Evolutionary conservation across 2,113 vertebrate species (phyloP), one percentile per base, ranked within the genome.

Genomic region (Ramphastos sulfuratus): DNA sequence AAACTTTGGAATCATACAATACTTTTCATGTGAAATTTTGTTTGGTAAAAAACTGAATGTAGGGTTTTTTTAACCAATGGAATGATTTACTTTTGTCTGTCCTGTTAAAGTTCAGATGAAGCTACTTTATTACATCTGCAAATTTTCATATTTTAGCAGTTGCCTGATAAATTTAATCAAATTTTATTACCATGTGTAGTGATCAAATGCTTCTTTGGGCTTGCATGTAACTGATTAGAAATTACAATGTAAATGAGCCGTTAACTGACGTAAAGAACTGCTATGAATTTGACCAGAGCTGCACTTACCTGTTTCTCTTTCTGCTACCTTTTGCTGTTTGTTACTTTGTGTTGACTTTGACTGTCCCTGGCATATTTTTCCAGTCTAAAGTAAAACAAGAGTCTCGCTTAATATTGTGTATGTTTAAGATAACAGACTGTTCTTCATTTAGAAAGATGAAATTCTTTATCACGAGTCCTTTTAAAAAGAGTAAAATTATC

Each of bases 211-310:
- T 98, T 98, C 97, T 97, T 97, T 88, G 80, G 98, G 98, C 98
- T 98, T 98, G 98, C 98, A 98, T 98, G 98, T 98, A 97, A 97
- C 97, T 96, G 97, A 98, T 97, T 98, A 98, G 98, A 98, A 98
- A 97, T 97, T 95, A 96, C 96, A 94, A 98, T 98, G 97, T 98
- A 98, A 98, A 97, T 97, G 98, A 98, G 97, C 97, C 96, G 97
- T 98, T 98, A 98, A 97, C 97, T 97, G 96, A 97, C 85, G 87
- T 97, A 97, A 95, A 95, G 89, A 96, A 97, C 97, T 96, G 97
- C 97, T 97, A 97, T 97, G 97, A 97, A 98, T 98, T 98, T 97
- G 98, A 97, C 97, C 98, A 98, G 97, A 97, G 98, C 98, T 98
- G 98, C 98, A 98, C 98, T 99, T 96, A 95, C 73, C 97, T 97